Conservation (phyloP, 37 sponge, comb jelly and placozoan species). For the Lycopodina hypogea region DNA sequence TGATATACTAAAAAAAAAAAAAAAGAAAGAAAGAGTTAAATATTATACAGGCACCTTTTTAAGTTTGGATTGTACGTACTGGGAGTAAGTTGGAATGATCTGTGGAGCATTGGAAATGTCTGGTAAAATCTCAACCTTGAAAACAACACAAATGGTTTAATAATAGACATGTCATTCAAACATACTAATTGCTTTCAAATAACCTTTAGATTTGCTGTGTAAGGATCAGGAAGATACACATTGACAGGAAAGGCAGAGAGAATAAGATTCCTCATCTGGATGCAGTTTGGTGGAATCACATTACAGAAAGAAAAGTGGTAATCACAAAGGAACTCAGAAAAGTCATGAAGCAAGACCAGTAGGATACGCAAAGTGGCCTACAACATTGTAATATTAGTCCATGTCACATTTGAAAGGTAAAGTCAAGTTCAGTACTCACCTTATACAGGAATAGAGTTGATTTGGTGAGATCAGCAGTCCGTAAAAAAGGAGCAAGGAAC, state of each 20-base stretch:
- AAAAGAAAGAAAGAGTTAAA: too few relatives aligned
- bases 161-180: background rate
- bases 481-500: conserved; percentile 95
- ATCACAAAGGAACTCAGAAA: conserved; percentile 99
- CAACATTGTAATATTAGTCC: too few relatives aligned
- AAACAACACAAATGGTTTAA: background rate
- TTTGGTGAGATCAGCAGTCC: conserved; percentile 94
- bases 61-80: conserved; percentile 75
- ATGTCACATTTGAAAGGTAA: too few relatives aligned
- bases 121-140: conserved; percentile 92
- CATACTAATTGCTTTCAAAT: background rate
- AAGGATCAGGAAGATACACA: conserved; percentile 98
- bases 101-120: conserved; percentile 94
- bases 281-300: conserved; percentile 98
- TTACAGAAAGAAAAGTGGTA: conserved; percentile 99
- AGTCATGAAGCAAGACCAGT: conserved; percentile 97
- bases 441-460: conserved; percentile 92
- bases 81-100: conserved; percentile 76
- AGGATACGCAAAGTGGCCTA: conserved; percentile 95
- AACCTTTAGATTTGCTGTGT: conserved; percentile 98
- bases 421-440: too few relatives aligned
- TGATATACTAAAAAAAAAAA: too few relatives aligned
- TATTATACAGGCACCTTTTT: conserved; percentile 88
- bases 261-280: conserved; percentile 98
- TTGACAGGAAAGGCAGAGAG: conserved; percentile 97